A percentile compares a stretch with the other conserved stretches of the same genome.
phyloP scores from a whole-genome alignment of 53 echinoderm and acorn worm genomes.

The Pentamera pediparva region DNA sequence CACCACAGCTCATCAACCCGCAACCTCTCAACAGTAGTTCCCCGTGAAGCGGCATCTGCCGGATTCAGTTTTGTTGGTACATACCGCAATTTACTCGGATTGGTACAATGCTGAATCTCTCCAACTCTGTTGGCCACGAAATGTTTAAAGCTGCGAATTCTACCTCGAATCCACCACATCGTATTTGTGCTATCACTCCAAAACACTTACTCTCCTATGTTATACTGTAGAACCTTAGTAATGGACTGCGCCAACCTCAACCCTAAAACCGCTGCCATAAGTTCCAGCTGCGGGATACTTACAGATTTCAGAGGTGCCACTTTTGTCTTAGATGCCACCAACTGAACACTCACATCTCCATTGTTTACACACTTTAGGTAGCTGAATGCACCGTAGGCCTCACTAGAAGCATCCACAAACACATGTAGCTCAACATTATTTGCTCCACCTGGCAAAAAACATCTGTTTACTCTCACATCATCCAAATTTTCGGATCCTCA shows the following conservation, averaged over 20 bases:
- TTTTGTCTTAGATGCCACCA: constrained; percentile 28
- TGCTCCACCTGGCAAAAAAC: constrained; percentile 2
- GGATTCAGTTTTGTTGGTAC: constrained; percentile 39
- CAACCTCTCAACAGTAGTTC: constrained; percentile 23
- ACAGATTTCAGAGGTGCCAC: constrained; percentile 22
- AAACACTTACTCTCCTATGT: constrained; percentile 7
- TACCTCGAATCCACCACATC: constrained; percentile 49
- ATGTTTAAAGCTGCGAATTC: constrained; percentile 36
- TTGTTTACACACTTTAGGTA: not conserved
- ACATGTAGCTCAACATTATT: not conserved
- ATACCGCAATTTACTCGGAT: constrained; percentile 48
- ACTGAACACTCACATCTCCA: not conserved
- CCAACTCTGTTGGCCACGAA: constrained; percentile 59
- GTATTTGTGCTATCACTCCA: constrained; percentile 56
- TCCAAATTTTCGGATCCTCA: not conserved
- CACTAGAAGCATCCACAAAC: constrained; percentile 19
- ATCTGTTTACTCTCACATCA: constrained; percentile 1
- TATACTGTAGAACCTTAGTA: not conserved
- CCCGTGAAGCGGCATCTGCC: constrained; percentile 51
- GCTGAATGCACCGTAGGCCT: constrained; percentile 21
- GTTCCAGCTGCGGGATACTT: constrained; percentile 29
- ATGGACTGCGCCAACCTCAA: constrained; percentile 3
- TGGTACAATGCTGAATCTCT: constrained; percentile 31
- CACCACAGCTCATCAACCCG: constrained; percentile 7
- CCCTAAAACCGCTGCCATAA: constrained; percentile 22